phyloP scores from a whole-genome alignment of 2,888 invertebrate genomes.

The Ectemnius cavifrons region DNA sequence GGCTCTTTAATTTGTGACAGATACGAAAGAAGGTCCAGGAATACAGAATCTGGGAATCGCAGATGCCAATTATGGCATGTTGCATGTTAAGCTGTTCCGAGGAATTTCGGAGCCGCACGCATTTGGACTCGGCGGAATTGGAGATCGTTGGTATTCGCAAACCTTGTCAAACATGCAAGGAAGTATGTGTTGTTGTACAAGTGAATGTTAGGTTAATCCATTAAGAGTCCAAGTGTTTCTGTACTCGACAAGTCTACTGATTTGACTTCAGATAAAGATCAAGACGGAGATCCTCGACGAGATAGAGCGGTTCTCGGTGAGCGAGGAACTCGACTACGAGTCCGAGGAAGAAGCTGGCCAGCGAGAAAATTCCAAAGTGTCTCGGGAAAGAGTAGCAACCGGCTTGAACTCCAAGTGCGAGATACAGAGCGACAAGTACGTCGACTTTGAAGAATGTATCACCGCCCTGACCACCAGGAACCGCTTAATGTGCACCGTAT shows the following conservation, averaged over 20 bases:
- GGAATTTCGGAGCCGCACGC: too few relatives aligned
- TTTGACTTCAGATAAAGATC: conserved; percentile 47
- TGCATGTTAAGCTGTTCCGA: too few relatives aligned
- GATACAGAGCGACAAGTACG: conserved; percentile 23
- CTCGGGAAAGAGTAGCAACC: background rate
- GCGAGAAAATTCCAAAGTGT: conserved; percentile 16
- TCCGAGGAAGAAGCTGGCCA: background rate
- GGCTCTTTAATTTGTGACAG: too few relatives aligned
- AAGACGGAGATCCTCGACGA: conserved; percentile 55
- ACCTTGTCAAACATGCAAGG: conserved; percentile 38
- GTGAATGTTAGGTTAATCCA: conserved; percentile 32
- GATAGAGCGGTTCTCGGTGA: conserved; percentile 52
- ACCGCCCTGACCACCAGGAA: conserved; percentile 39
- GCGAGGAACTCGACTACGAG: conserved; percentile 42
- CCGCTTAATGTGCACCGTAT: conserved; percentile 51
- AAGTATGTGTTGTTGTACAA: conserved; percentile 32
- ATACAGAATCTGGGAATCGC: too few relatives aligned
- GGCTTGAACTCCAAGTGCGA: conserved; percentile 16
- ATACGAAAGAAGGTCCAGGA: too few relatives aligned
- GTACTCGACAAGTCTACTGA: background rate
- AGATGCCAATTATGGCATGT: too few relatives aligned
- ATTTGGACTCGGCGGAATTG: conserved; percentile 23
- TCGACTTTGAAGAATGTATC: conserved; percentile 52
- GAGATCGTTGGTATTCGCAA: conserved; percentile 36
- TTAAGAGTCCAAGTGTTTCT: too few relatives aligned